Evolutionary conservation across 2,797 vertebrate genomes (phyloP).

Genomic region (Malacoraja senta): DNA sequence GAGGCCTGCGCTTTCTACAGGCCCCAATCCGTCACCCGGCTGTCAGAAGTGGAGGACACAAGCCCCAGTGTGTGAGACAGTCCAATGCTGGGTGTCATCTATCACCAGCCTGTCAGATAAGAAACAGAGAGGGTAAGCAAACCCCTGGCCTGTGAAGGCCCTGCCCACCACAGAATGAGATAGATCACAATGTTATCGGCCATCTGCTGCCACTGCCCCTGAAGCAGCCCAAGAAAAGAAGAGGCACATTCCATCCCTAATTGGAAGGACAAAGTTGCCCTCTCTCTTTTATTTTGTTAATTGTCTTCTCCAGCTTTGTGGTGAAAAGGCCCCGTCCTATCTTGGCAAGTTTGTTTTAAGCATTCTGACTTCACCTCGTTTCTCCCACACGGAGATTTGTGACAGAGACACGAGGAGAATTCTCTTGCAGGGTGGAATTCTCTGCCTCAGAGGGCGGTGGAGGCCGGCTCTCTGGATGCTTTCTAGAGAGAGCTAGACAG

Average conservation of each 20-base stretch:
- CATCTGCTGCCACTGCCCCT: conserved; percentile 1
- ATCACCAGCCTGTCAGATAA: conserved; percentile 43
- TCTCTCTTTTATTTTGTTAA: not conserved
- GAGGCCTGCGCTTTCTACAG: conserved; percentile 32
- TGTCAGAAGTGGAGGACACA: conserved; percentile 40
- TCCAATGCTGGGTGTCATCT: conserved; percentile 42
- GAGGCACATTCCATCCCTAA: not conserved
- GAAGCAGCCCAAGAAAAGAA: not conserved
- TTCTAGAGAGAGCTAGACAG: too few relatives aligned
- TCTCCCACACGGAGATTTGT: too few relatives aligned
- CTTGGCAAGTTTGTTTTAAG: not conserved
- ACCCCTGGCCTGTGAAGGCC: not conserved
- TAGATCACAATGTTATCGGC: not conserved
- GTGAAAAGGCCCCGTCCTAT: not conserved
- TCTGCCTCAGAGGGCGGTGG: too few relatives aligned
- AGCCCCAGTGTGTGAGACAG: conserved; percentile 41
- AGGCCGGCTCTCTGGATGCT: too few relatives aligned
- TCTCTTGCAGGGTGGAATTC: too few relatives aligned
- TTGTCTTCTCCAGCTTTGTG: not conserved
- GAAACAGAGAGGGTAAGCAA: conserved; percentile 30
- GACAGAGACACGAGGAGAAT: too few relatives aligned
- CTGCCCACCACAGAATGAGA: not conserved
- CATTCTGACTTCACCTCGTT: not conserved
- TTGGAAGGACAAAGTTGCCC: not conserved
- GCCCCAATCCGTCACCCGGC: conserved; percentile 44